Evolutionary conservation across 2,113 vertebrate genomes (phyloP).

Genomic region (Campylorhamphus procurvoides): DNA sequence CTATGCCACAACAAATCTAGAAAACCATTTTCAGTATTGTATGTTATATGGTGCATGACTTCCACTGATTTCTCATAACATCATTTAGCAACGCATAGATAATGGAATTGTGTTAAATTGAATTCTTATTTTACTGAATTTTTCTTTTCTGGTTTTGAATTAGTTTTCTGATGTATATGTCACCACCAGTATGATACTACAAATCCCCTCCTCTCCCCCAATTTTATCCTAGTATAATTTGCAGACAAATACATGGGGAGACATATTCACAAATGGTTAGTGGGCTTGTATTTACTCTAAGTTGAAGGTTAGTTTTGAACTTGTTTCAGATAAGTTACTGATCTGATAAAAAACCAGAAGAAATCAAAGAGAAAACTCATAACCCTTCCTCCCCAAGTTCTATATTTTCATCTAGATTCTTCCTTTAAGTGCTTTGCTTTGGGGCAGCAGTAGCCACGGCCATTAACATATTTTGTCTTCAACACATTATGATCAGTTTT

Average conservation of each 20-base stretch:
- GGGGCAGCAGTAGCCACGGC: background rate
- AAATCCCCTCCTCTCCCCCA: accelerated
- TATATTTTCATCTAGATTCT: background rate
- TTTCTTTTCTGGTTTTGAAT: background rate
- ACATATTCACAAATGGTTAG: background rate
- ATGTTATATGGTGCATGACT: background rate
- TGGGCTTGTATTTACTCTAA: background rate
- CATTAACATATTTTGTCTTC: background rate
- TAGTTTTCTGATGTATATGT: background rate
- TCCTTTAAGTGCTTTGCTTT: background rate
- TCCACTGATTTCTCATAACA: background rate
- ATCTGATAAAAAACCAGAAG: background rate
- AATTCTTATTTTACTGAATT: background rate
- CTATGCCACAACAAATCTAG: background rate
- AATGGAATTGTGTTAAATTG: background rate
- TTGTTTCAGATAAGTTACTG: background rate
- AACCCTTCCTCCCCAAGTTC: background rate
- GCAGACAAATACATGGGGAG: background rate
- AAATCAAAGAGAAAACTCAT: background rate
- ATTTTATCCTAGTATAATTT: background rate
- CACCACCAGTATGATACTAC: background rate
- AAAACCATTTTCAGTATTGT: background rate
- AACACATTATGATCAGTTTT: background rate
- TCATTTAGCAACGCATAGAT: background rate
- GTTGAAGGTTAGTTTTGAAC: background rate